Base-by-base conservation (phyloP, 2,113 vertebrate genomes). In the Saimiri boliviensis region DNA sequence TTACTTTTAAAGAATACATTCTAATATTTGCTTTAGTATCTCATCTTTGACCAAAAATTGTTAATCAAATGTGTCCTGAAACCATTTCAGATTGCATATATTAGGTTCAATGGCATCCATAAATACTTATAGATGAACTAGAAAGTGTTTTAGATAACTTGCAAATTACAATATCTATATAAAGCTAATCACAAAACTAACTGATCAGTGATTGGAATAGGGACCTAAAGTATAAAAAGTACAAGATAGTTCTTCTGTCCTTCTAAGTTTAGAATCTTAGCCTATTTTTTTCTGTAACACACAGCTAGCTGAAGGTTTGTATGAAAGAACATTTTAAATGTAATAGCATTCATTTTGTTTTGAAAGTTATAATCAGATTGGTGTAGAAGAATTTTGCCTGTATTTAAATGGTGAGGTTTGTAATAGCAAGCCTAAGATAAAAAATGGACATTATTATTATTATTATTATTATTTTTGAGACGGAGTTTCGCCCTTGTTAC, bases 171-270 rank as follows among this genome's bases (percentile, higher is more conserved):
- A 37, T 32, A 37, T 58, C 30, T 21, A 20, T 73, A 32, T 71
- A 91, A 91, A 86, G 68, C 45, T 71, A 37, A 5, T 91, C 40
- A n/a, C 92, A 91, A 87, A 91, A 45, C 79, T 77, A 86, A 30
- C 9, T 71, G 45, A 76, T 25, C 35, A 49, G 8, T n/a, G 32
- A 66, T 68, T 68, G 11, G 20, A n/a, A 16, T 14, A 47, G 60
- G 47, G 27, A 66, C 2, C 8, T 35, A 14, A 66, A 23, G 35
- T 49, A 25, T 7, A 76, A 40, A 37, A 54, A 16, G 40, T 20
- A 42, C 21, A 7, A 32, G 14, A 32, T 4, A 68, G 66, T 63
- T 32, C 40, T 66, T 45, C n/a, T 49, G 54, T 73, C 45, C 40
- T 73, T 54, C n/a, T 49, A 74, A 66, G 35, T 12, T 91, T 68